A percentile compares a stretch with the other conserved stretches of the same genome.
Conservation (phyloP, 2,797 vertebrate genomes). For the Gymnothorax reevesii region DNA sequence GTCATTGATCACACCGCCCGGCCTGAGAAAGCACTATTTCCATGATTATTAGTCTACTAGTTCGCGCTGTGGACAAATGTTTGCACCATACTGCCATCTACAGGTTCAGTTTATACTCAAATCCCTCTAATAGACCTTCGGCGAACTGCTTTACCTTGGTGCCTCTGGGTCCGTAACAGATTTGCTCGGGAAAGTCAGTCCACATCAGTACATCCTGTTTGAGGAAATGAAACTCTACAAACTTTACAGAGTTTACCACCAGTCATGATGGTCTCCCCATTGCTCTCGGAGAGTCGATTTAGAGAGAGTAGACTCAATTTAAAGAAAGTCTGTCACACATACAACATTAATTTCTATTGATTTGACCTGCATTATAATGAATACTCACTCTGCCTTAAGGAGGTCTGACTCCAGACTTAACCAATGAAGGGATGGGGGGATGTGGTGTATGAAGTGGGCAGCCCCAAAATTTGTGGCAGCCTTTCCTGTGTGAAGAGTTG, state of each 20-base stretch:
- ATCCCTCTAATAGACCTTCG: neutral
- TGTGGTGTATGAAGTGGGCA: neutral
- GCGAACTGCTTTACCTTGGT: neutral
- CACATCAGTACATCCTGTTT: neutral
- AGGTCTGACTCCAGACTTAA: neutral
- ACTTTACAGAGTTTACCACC: neutral
- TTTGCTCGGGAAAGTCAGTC: neutral
- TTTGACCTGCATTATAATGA: neutral
- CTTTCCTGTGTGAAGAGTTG: constrained; percentile 47
- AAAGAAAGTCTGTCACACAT: neutral
- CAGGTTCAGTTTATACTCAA: neutral
- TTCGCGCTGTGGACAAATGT: neutral
- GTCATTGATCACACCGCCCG: neutral
- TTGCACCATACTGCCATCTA: neutral
- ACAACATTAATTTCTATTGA: neutral
- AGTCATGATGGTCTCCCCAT: neutral
- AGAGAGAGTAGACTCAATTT: neutral
- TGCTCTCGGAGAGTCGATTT: neutral
- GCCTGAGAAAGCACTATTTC: neutral
- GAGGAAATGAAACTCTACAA: neutral
- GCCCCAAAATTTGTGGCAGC: constrained; percentile 39
- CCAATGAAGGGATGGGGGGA: neutral
- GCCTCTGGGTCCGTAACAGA: neutral
- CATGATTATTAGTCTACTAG: neutral
- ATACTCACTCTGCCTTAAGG: neutral